Evolutionary conservation across 2,113 vertebrate genomes (phyloP).

Genomic region (Mungos mungo): DNA sequence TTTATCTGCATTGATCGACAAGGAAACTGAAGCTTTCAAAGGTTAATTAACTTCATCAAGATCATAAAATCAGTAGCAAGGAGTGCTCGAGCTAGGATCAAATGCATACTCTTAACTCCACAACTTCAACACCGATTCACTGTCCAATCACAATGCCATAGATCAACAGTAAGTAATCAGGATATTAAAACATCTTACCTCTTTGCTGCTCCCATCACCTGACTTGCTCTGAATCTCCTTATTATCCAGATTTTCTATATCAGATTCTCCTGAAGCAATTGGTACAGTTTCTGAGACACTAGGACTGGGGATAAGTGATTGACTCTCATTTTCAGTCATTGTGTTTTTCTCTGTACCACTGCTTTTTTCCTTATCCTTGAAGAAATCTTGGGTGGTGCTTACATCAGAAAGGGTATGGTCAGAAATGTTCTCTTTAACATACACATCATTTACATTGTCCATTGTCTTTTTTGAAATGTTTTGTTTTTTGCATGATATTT

Average conservation of each 20-base stretch:
- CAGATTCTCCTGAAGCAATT: slow-evolving; percentile 76
- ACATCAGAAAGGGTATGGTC: slow-evolving; percentile 82
- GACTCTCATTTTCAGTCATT: slow-evolving; percentile 54
- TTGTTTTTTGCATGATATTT: slow-evolving; percentile 72
- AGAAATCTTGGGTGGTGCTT: slow-evolving; percentile 79
- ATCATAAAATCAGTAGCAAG: not conserved
- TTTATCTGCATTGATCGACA: not conserved
- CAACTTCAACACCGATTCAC: not conserved
- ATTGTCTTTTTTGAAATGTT: slow-evolving; percentile 73
- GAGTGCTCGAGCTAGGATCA: not conserved
- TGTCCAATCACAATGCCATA: not conserved
- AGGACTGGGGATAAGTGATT: slow-evolving; percentile 65
- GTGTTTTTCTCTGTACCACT: slow-evolving; percentile 65
- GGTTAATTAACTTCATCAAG: not conserved
- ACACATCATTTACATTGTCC: not conserved
- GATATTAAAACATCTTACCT: slow-evolving; percentile 80
- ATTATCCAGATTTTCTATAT: slow-evolving; percentile 87
- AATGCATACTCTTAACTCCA: not conserved
- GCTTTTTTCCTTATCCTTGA: slow-evolving; percentile 82
- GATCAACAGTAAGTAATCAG: not conserved
- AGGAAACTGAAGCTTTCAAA: not conserved
- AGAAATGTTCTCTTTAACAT: slow-evolving; percentile 63
- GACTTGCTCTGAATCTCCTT: slow-evolving; percentile 89
- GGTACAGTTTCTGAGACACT: slow-evolving; percentile 69
- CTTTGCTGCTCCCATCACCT: slow-evolving; percentile 81